A percentile compares a stretch with the other conserved stretches of the same genome.
Conservation (phyloP, 2,888 invertebrate species). For the Drosophila aldrichi region DNA sequence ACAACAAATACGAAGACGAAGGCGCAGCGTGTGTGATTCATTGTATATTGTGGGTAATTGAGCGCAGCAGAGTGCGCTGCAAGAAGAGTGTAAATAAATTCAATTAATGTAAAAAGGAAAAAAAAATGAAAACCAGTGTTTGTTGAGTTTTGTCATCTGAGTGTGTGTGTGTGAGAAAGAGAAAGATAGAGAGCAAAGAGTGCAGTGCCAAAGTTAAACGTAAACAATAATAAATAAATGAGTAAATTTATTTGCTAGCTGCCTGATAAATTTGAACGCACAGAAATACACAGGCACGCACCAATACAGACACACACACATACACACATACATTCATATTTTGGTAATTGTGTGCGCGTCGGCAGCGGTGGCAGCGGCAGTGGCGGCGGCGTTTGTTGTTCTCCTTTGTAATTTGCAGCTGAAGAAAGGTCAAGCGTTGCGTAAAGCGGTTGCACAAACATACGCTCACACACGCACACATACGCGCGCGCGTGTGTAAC, state of each 20-base stretch:
- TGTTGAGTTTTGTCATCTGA: constrained; percentile 9
- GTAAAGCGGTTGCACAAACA: constrained; percentile 53
- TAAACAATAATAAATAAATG: constrained; percentile 52
- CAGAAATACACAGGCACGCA: constrained; percentile 23
- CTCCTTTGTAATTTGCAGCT: constrained; percentile 39
- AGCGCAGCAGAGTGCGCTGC: constrained; percentile 47
- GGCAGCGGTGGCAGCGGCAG: constrained; percentile 1
- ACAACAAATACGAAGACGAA: constrained; percentile 25
- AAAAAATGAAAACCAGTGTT: constrained; percentile 52
- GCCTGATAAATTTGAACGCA: constrained; percentile 50
- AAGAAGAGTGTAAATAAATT: constrained; percentile 68
- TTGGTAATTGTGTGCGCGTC: constrained; percentile 11
- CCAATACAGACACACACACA: constrained; percentile 10
- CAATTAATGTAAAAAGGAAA: constrained; percentile 60
- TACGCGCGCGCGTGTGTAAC: constrained; percentile 18
- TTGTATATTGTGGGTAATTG: constrained; percentile 35
- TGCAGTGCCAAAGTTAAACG: constrained; percentile 59
- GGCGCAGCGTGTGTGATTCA: constrained; percentile 48
- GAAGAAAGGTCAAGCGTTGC: constrained; percentile 76
- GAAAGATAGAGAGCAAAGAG: constrained; percentile 32
- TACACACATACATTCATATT: constrained; percentile 3
- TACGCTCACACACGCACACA: constrained; percentile 6
- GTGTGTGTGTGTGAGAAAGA: constrained; percentile 11
- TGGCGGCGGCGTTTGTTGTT: constrained; percentile 37
- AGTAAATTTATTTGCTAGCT: constrained; percentile 47